phyloP scores from a whole-genome alignment of 2,888 invertebrate genomes.

The Lissocephala sabroskyi region DNA sequence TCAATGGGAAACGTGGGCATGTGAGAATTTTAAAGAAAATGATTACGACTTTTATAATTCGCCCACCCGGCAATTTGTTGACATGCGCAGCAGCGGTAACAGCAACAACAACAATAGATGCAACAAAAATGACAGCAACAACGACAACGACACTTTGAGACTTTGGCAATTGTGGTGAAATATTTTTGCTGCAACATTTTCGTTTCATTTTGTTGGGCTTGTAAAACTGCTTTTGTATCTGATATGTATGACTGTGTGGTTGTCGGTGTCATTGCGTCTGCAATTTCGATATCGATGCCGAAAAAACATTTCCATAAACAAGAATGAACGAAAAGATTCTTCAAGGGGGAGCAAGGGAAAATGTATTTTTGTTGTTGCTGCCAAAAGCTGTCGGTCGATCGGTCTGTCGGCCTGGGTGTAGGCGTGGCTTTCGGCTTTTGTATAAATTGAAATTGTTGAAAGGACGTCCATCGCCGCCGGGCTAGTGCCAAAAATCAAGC shows the following conservation, averaged over 20 bases:
- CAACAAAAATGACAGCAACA: slow-evolving; percentile 2
- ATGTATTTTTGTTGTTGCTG: too few species aligned
- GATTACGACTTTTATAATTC: slow-evolving; percentile 60
- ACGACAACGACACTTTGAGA: slow-evolving; percentile 23
- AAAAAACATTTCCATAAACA: too few species aligned
- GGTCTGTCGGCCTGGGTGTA: too few species aligned
- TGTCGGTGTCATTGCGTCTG: too few species aligned
- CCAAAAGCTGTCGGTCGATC: too few species aligned
- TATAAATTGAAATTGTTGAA: slow-evolving; percentile 3
- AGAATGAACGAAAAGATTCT: too few species aligned
- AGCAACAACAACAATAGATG: slow-evolving; percentile 17
- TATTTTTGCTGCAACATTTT: slow-evolving; percentile 40
- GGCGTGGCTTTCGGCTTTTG: slow-evolving; percentile 4
- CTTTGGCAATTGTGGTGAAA: slow-evolving; percentile 31
- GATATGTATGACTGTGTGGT: slow-evolving; percentile 7
- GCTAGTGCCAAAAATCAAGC: slow-evolving; percentile 41
- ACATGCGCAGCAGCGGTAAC: slow-evolving; percentile 54
- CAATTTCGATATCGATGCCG: too few species aligned
- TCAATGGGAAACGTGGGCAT: too few species aligned
- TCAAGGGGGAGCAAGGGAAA: too few species aligned
- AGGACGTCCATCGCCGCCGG: too few species aligned
- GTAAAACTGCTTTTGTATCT: neutral
- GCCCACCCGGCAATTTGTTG: slow-evolving; percentile 47
- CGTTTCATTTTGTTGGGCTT: slow-evolving; percentile 26
- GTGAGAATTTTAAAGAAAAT: slow-evolving; percentile 55